phyloP scores from a whole-genome alignment of 2,888 invertebrate species.

The Aporophyla nigra region DNA sequence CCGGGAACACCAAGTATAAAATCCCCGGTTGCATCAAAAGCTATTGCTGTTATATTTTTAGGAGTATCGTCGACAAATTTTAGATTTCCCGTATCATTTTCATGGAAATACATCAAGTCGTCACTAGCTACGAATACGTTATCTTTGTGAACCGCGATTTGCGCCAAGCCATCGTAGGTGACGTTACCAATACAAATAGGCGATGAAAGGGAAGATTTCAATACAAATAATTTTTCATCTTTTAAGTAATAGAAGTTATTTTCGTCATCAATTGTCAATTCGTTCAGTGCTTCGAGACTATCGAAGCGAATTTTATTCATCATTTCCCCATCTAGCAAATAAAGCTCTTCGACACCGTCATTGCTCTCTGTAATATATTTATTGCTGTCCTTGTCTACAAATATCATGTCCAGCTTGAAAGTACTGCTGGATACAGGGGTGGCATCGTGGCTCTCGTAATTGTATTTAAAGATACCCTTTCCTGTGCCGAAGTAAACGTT shows the following conservation, averaged over 20 bases:
- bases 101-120: slow-evolving; percentile 79
- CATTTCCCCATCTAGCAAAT: slow-evolving; percentile 75
- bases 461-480: slow-evolving; percentile 81
- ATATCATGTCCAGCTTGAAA: slow-evolving; percentile 80
- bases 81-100: slow-evolving; percentile 78
- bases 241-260: slow-evolving; percentile 85
- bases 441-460: slow-evolving; percentile 78
- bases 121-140: slow-evolving; percentile 81
- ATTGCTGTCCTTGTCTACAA: slow-evolving; percentile 83
- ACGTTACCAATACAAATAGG: slow-evolving; percentile 79
- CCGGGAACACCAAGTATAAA: slow-evolving; percentile 80
- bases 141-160: slow-evolving; percentile 81
- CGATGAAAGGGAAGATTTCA: slow-evolving; percentile 74
- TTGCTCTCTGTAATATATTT: slow-evolving; percentile 81
- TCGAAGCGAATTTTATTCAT: slow-evolving; percentile 79
- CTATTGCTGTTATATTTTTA: slow-evolving; percentile 80
- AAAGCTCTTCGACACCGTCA: slow-evolving; percentile 82
- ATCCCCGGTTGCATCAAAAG: slow-evolving; percentile 80
- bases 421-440: slow-evolving; percentile 73
- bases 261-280: slow-evolving; percentile 82
- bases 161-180: slow-evolving; percentile 79
- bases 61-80: slow-evolving; percentile 78
- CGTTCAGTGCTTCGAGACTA: slow-evolving; percentile 78
- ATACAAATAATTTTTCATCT: slow-evolving; percentile 78
- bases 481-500: slow-evolving; percentile 84